These are phyloP conservation scores for Xiphophorus maculatus DNA, from an alignment of 2,113 vertebrate genomes.

Conservation along the genomic window DNA sequence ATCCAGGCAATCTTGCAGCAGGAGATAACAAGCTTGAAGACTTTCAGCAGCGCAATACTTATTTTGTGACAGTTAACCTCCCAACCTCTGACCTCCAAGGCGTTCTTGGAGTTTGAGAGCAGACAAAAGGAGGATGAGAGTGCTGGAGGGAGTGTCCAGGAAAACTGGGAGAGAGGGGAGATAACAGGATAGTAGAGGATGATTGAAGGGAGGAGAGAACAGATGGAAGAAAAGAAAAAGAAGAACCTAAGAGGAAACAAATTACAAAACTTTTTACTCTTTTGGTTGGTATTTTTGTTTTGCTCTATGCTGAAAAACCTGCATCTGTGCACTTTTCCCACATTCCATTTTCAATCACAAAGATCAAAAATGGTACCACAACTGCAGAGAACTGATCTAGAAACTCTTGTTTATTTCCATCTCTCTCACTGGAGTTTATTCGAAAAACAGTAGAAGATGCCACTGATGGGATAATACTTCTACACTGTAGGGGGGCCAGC, in stretches of 20 bases:
- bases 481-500: too few species aligned
- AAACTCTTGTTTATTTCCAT: too few species aligned
- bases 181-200: conserved; percentile 14
- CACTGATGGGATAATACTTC: too few species aligned
- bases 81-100: conserved; percentile 56
- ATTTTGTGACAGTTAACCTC: conserved; percentile 54
- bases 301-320: not conserved
- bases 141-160: not conserved
- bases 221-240: not conserved
- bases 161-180: conserved; percentile 2
- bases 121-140: conserved; percentile 38
- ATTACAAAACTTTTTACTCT: not conserved
- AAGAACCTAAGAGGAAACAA: not conserved
- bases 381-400: not conserved
- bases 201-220: not conserved
- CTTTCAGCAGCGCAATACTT: conserved; percentile 56
- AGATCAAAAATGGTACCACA: not conserved
- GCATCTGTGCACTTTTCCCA: not conserved
- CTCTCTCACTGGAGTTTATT: too few species aligned
- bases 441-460: too few species aligned
- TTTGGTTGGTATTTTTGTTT: not conserved
- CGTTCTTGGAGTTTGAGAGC: conserved; percentile 35
- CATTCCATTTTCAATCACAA: not conserved
- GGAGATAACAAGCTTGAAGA: conserved; percentile 55
- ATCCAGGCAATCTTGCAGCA: conserved; percentile 1